phyloP scores from a whole-genome alignment of 2,797 vertebrate genomes.

The Gouania willdenowi region DNA sequence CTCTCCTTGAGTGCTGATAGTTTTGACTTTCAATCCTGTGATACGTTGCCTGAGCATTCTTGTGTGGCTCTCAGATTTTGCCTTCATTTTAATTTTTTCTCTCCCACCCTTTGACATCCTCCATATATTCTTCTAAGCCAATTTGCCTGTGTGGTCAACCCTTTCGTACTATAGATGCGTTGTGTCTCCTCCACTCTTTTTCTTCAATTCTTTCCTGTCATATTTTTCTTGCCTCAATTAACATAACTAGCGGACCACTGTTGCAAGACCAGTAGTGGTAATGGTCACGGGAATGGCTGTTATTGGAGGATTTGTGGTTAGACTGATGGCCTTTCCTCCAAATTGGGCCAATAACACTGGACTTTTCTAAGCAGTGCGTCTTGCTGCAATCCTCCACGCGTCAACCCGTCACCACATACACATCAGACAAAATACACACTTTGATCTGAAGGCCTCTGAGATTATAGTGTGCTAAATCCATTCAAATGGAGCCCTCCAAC shows the following conservation, averaged over 20 bases:
- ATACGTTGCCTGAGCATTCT: conserved; percentile 20
- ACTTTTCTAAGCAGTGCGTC: conserved; percentile 40
- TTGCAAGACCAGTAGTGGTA: conserved; percentile 49
- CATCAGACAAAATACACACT: conserved; percentile 27
- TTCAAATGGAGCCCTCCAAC: conserved; percentile 34
- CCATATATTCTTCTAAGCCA: conserved; percentile 21
- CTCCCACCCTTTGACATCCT: background rate
- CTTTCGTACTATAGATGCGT: too few relatives aligned
- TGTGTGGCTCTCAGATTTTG: background rate
- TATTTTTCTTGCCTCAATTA: conserved; percentile 39
- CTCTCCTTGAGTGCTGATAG: conserved; percentile 1
- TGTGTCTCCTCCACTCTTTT: conserved; percentile 36
- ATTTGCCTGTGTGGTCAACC: too few relatives aligned
- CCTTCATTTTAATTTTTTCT: conserved; percentile 8
- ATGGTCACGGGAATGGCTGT: conserved; percentile 42
- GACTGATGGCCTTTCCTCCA: conserved; percentile 42
- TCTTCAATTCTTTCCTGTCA: conserved; percentile 13
- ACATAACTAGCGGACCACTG: conserved; percentile 32
- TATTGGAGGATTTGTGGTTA: conserved; percentile 36
- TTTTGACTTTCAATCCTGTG: conserved; percentile 1
- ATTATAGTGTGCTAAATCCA: conserved; percentile 47
- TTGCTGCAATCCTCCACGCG: conserved; percentile 9
- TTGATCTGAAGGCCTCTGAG: conserved; percentile 53
- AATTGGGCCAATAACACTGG: conserved; percentile 37
- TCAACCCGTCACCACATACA: too few relatives aligned